Base-by-base conservation (phyloP, 1,140 invertebrate species). In the Laupala kohalensis region DNA sequence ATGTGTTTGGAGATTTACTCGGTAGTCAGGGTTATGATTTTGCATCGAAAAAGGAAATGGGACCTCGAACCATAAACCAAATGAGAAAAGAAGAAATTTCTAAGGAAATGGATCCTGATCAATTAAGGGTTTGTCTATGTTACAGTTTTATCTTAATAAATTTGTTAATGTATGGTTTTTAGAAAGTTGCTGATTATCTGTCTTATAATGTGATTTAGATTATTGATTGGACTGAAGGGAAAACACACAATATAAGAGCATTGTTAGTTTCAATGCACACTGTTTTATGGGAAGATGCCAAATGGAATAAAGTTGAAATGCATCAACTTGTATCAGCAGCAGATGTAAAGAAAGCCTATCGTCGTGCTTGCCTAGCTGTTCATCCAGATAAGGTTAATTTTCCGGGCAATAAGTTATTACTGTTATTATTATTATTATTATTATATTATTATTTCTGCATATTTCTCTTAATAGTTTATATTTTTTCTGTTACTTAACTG, bases 341-440 rank as follows among this genome's bases (percentile, higher is more conserved):
- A 4, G 94, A 99, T 81, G 97, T 99, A 15, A 99, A 99, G 80
- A 97, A 97, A 78, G 87, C 90, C 53, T 99, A 99, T 81, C 85
- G 95, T 62, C 95, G 93, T 80, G 97, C 97, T 25, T 98, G 96
- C 77, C 84, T 99, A 15, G 92, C 94, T 67, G 94, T 98, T 29
- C 97, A 99, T 86, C 97, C 98, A 0, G 98, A 99, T 79, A 99
- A 99, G 87, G 95, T 97, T 83, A 79, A 74, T 73, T 64, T n/a
- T n/a, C n/a, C n/a, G n/a, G n/a, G n/a, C n/a, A n/a, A n/a, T n/a
- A 68, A n/a, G 68, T 1, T 1, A 2, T 5, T 23, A 2, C 65
- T 12, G 9, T 66, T 27, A 13, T n/a, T 27, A 9, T 25, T 27
- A 9, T 25, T 1, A 3, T 66, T 4, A 13, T 25, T 66, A 13